Conservation (phyloP, 53 echinoderm and acorn worm genomes). For the Temnopleurus reevesii region DNA sequence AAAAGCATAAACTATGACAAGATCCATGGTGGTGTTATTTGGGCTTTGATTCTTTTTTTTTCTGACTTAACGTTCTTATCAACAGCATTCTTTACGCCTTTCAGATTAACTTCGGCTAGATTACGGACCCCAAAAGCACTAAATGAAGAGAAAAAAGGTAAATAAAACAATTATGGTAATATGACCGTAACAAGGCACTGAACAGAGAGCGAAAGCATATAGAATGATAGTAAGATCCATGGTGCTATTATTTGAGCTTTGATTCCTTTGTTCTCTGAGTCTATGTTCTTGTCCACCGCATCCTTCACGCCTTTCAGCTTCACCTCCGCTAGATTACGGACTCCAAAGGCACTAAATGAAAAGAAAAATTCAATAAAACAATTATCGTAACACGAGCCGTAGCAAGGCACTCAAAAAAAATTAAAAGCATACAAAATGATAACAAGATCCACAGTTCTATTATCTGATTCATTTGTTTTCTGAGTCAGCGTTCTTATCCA, state of each 20-base stretch:
- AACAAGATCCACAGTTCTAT: too few species aligned
- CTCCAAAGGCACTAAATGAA: slow-evolving; percentile 71
- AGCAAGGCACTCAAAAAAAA: too few species aligned
- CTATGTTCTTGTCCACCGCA: slow-evolving; percentile 68
- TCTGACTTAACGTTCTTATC: slow-evolving; percentile 76
- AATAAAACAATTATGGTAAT: too few species aligned
- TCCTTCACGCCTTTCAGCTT: slow-evolving; percentile 67
- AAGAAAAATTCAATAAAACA: neutral
- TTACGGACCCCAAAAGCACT: slow-evolving; percentile 81
- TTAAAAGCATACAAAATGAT: too few species aligned
- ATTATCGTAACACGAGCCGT: too few species aligned
- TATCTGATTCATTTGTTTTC: slow-evolving; percentile 91
- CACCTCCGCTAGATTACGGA: slow-evolving; percentile 68
- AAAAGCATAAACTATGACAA: too few species aligned
- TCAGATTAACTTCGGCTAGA: slow-evolving; percentile 69
- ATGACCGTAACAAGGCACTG: too few species aligned
- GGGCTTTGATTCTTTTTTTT: slow-evolving; percentile 89
- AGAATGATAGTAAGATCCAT: too few species aligned
- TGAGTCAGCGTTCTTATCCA: slow-evolving; percentile 66
- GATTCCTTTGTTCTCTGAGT: slow-evolving; percentile 80
- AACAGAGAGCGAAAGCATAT: too few species aligned
- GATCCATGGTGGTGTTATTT: too few species aligned
- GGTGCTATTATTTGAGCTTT: slow-evolving; percentile 97
- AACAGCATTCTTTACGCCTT: slow-evolving; percentile 71
- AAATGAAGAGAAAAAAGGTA: neutral